Conservation (phyloP, 1,140 invertebrate species). For the Melanaphis sacchari region DNA sequence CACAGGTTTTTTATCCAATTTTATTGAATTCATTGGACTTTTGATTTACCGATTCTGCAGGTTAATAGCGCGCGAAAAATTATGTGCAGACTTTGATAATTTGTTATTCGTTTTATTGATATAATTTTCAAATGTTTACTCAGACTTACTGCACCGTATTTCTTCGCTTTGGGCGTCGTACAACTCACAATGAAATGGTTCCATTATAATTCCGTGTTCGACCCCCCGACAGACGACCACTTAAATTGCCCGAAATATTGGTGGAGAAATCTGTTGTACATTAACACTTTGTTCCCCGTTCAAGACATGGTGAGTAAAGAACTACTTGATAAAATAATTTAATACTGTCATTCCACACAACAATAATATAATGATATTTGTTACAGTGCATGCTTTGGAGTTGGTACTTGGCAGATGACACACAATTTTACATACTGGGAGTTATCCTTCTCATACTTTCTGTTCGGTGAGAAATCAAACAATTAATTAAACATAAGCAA, state of each 20-base stretch:
- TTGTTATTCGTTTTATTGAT: background rate
- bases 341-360: accelerated
- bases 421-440: constrained; percentile 83
- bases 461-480: constrained; percentile 60
- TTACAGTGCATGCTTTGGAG: constrained; percentile 85
- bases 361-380: background rate
- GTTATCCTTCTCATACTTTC: constrained; percentile 79
- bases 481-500: background rate
- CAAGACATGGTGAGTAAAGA: constrained; percentile 77
- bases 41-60: constrained; percentile 79
- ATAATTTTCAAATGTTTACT: constrained; percentile 58
- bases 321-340: background rate
- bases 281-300: constrained; percentile 84
- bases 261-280: constrained; percentile 85
- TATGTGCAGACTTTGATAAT: background rate
- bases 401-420: constrained; percentile 87
- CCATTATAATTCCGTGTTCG: constrained; percentile 79
- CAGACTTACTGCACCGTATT: constrained; percentile 82
- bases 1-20: constrained; percentile 73
- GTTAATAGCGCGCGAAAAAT: constrained; percentile 62
- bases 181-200: constrained; percentile 84
- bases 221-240: constrained; percentile 80
- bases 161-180: constrained; percentile 81
- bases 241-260: constrained; percentile 83
- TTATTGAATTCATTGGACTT: constrained; percentile 79